phyloP scores from a whole-genome alignment of 2,888 invertebrate genomes.

The Uloborus plumipes region DNA sequence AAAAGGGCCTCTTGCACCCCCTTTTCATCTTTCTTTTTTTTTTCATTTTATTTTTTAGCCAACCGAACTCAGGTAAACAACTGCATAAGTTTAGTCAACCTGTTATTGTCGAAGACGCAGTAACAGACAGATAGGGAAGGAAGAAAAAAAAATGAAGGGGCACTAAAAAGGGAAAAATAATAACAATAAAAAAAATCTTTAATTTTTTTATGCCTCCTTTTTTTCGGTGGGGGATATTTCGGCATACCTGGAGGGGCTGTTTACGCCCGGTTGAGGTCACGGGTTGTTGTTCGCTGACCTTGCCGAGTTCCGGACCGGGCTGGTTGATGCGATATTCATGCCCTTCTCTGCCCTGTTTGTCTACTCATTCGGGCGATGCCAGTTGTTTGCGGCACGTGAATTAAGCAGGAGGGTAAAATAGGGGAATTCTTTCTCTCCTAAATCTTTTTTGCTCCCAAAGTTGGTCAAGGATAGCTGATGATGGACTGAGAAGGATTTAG shows the following conservation, averaged over 20 bases:
- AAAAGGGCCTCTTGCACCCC: conserved; percentile 18
- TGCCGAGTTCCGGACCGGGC: conserved; percentile 52
- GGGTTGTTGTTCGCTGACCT: conserved; percentile 62
- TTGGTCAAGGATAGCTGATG: neutral
- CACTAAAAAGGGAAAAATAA: conserved; percentile 19
- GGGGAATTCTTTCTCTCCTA: conserved; percentile 17
- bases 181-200: conserved; percentile 25
- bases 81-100: conserved; percentile 64
- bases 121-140: conserved; percentile 38
- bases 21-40: conserved; percentile 28
- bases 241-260: conserved; percentile 63
- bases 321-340: conserved; percentile 38
- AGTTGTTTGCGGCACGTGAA: conserved; percentile 43
- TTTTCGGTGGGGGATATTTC: conserved; percentile 47
- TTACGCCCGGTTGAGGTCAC: conserved; percentile 62
- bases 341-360: conserved; percentile 35
- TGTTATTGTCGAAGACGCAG: conserved; percentile 56
- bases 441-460: neutral
- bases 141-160: conserved; percentile 10
- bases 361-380: conserved; percentile 46
- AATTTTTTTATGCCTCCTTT: conserved; percentile 56
- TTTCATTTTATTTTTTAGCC: neutral
- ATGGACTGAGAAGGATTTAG: no score
- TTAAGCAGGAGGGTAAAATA: conserved; percentile 38
- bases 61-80: conserved; percentile 58